phyloP scores from a whole-genome alignment of 2,888 invertebrate genomes.

The Cosmorhoe ocellata region DNA sequence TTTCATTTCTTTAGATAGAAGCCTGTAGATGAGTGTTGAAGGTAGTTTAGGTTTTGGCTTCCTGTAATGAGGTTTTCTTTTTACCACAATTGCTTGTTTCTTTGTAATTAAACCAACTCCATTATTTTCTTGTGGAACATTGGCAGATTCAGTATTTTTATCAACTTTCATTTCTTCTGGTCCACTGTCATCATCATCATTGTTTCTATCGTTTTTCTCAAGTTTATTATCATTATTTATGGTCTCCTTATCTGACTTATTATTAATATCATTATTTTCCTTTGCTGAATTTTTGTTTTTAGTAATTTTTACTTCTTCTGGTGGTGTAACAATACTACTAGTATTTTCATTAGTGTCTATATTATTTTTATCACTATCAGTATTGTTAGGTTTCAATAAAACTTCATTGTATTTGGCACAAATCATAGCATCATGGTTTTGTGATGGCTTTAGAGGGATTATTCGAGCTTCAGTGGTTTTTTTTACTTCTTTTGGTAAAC shows the following conservation, averaged over 20 bases:
- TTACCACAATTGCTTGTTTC: slow-evolving; percentile 26
- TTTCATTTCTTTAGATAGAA: slow-evolving; percentile 89
- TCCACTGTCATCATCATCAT: slow-evolving; percentile 62
- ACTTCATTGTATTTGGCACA: not conserved
- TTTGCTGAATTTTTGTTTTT: not conserved
- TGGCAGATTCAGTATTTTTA: slow-evolving; percentile 17
- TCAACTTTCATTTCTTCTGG: slow-evolving; percentile 66
- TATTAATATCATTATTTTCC: not conserved
- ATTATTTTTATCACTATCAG: not conserved
- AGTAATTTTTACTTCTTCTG: not conserved
- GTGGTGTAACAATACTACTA: too few species aligned
- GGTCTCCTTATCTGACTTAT: not conserved
- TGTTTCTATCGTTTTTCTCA: not conserved
- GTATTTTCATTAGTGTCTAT: not conserved
- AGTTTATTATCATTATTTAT: not conserved
- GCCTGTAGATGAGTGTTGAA: slow-evolving; percentile 85
- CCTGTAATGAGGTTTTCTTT: slow-evolving; percentile 24
- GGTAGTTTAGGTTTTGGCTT: slow-evolving; percentile 55
- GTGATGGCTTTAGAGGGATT: not conserved
- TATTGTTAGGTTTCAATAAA: not conserved
- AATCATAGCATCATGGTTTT: not conserved
- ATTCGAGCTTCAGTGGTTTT: not conserved
- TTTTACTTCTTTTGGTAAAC: not conserved
- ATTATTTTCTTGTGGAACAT: not conserved
- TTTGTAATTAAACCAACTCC: slow-evolving; percentile 8